Evolutionary conservation across 2,888 invertebrate species (phyloP), one percentile per base, ranked within the genome.

Genomic region (Drosophila lutescens): DNA sequence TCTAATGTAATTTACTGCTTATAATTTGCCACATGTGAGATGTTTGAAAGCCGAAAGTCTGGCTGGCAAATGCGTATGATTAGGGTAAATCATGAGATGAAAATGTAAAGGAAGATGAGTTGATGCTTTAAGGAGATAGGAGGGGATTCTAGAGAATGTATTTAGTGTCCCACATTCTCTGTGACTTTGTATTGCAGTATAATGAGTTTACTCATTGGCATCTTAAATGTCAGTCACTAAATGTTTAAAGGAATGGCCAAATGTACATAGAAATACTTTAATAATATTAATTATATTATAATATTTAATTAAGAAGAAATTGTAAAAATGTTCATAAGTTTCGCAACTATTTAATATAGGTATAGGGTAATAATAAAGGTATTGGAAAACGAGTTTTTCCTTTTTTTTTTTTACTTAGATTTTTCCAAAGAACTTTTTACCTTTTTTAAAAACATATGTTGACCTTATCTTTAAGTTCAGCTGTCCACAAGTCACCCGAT

Each of bases 1-100:
- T 81, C 78, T 88, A 89, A 89, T 87, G 87, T 86, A 89, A 89
- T 89, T 89, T 88, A 88, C 79, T 76, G 86, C 76, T 76, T 77
- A 77, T 78, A 73, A 79, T 76, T 73, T 68, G 70, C 41, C 17
- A 12, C 46, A 56, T 43, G 20, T 23, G 50, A 41, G 55, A 43
- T 44, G 47, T 41, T 46, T 43, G 57, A 38, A 38, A 67, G 40
- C 53, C 47, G 10, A 26, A 30, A 30, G 41, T 1, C 8, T 15
- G 71, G 69, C 41, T 20, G 20, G 20, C 20, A 20, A 44, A 79
- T 75, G 62, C 56, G 75, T 59, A 77, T 66, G 62, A 49, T 55
- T 46, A 54, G 47, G 59, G 47, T 56, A 56, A 78, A 49, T 47
- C 40, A 57, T 54, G 69, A 50, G 65, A 9, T 47, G 69, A 44